Evolutionary conservation across 2,888 invertebrate genomes (phyloP).

Genomic region (Eueremaeus valkanovi): DNA sequence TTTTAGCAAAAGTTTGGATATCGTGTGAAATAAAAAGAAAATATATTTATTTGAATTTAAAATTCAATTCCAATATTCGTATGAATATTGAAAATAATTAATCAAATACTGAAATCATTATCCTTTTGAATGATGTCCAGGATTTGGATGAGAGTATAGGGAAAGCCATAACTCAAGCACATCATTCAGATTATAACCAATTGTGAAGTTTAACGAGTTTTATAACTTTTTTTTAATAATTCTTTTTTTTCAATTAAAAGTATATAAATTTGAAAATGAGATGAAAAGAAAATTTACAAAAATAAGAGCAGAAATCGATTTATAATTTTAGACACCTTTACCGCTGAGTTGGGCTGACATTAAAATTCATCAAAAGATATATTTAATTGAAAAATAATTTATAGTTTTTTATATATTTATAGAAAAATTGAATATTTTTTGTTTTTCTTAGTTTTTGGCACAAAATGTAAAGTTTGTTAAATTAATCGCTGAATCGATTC

Average conservation of each 20-base stretch:
- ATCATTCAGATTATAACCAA: neutral
- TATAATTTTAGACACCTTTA: too few relatives aligned
- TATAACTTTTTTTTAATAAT: neutral
- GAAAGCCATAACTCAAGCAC: neutral
- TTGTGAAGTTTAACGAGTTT: neutral
- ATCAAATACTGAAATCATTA: neutral
- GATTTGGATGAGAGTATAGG: neutral
- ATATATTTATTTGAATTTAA: neutral
- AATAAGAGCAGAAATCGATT: too few relatives aligned
- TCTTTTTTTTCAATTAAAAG: neutral
- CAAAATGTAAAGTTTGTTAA: constrained; percentile 18
- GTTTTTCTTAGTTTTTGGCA: constrained; percentile 23
- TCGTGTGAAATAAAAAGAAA: neutral
- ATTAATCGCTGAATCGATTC: neutral
- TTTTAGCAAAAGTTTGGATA: neutral
- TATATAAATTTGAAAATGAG: neutral
- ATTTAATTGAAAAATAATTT: neutral
- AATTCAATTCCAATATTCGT: neutral
- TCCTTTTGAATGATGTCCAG: too few relatives aligned
- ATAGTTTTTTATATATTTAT: neutral
- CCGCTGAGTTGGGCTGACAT: too few relatives aligned
- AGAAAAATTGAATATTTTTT: neutral
- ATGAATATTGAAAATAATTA: neutral
- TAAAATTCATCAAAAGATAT: too few relatives aligned
- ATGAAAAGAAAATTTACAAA: too few relatives aligned